These are phyloP conservation scores for Illadopsis cleaveri DNA, from an alignment of 2,113 vertebrate species.

Conservation along the genomic window DNA sequence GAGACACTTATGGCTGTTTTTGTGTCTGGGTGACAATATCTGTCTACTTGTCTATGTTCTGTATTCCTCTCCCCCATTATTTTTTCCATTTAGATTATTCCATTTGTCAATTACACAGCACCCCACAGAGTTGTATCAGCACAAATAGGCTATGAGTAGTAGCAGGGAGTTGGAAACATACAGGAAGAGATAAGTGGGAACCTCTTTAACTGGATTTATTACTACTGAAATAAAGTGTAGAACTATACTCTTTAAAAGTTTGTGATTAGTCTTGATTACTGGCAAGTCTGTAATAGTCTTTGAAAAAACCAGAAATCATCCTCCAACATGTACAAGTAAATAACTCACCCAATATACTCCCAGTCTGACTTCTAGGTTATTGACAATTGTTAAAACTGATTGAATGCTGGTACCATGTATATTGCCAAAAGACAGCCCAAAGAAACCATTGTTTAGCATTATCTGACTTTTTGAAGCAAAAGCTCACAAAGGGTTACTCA, in stretches of 20 bases:
- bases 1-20: not conserved
- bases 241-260: not conserved
- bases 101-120: not conserved
- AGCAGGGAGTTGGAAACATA: not conserved
- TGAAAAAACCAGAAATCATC: not conserved
- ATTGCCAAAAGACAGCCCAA: not conserved
- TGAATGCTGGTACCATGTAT: not conserved
- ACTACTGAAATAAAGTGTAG: not conserved
- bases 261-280: not conserved
- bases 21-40: not conserved
- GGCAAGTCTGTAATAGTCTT: not conserved
- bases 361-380: not conserved
- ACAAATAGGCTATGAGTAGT: not conserved
- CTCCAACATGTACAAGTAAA: not conserved
- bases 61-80: fast-evolving
- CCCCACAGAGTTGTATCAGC: not conserved
- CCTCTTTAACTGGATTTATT: not conserved
- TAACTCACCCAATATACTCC: not conserved
- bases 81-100: not conserved
- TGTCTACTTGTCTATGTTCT: not conserved
- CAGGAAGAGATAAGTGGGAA: not conserved
- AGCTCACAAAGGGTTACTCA: not conserved
- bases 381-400: not conserved
- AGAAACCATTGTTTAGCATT: not conserved
- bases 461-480: not conserved